Evolutionary conservation across 2,888 invertebrate species (phyloP).

Genomic region (Liopterus haemorrhoidalis): DNA sequence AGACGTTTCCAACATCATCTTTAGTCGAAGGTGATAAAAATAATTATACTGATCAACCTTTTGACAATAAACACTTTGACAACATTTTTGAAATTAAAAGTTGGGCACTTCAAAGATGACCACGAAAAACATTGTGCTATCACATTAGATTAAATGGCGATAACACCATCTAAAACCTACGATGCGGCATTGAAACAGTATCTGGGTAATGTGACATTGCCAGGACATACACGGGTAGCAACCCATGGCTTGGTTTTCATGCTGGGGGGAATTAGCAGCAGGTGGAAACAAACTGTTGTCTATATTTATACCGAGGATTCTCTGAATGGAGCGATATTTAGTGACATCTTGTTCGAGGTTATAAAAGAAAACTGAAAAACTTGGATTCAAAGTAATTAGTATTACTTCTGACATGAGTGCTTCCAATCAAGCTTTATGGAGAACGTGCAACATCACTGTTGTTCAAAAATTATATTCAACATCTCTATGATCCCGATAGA

Average conservation of each 20-base stretch:
- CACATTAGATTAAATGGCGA: slow-evolving; percentile 22
- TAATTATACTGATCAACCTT: too few species aligned
- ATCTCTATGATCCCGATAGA: slow-evolving; percentile 25
- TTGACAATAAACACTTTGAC: too few species aligned
- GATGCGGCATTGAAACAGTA: slow-evolving; percentile 15
- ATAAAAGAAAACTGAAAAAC: slow-evolving; percentile 11
- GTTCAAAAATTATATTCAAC: slow-evolving; percentile 18
- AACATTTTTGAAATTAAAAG: slow-evolving; percentile 19
- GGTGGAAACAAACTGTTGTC: slow-evolving; percentile 6
- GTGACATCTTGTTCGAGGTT: slow-evolving; percentile 10
- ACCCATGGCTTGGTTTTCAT: slow-evolving; percentile 25
- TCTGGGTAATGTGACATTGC: slow-evolving; percentile 22
- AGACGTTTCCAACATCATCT: too few species aligned
- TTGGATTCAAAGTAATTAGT: slow-evolving; percentile 17
- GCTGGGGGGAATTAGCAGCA: slow-evolving; percentile 1
- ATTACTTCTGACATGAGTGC: slow-evolving; percentile 32
- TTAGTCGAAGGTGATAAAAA: too few species aligned
- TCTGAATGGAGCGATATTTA: not conserved
- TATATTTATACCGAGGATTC: slow-evolving; percentile 5
- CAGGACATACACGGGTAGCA: slow-evolving; percentile 18
- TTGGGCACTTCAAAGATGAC: slow-evolving; percentile 11
- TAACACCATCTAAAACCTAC: slow-evolving; percentile 16
- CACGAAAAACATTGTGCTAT: slow-evolving; percentile 18
- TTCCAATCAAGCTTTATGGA: slow-evolving; percentile 31
- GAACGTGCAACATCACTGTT: slow-evolving; percentile 20